Conservation (phyloP, 2,797 vertebrate species). For the Carcharodon carcharias region DNA sequence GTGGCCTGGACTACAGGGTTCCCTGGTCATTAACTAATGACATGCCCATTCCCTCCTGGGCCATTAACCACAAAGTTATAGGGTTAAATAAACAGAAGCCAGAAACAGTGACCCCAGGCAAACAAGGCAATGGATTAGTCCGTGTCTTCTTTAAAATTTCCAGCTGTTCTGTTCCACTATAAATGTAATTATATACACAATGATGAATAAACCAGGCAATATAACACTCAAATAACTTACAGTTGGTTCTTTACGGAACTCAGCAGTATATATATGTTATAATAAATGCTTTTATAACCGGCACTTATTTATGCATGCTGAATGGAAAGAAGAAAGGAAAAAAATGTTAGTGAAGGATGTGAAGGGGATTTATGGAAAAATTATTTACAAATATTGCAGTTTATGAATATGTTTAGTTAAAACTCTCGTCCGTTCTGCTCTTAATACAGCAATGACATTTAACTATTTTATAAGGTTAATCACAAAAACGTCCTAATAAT, state of each 20-base stretch:
- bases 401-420: neutral
- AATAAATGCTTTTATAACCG: neutral
- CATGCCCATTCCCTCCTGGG: slow-evolving; percentile 47
- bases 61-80: slow-evolving; percentile 41
- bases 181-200: slow-evolving; percentile 1
- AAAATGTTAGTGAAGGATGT: no score
- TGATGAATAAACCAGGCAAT: neutral
- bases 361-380: neutral
- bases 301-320: neutral
- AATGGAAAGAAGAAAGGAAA: neutral
- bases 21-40: slow-evolving; percentile 54
- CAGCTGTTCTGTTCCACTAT: slow-evolving; percentile 29
- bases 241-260: neutral
- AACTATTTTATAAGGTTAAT: neutral
- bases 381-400: neutral
- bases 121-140: slow-evolving; percentile 10
- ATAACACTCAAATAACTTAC: neutral
- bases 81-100: slow-evolving; percentile 15
- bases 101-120: neutral
- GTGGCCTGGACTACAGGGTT: slow-evolving; percentile 62
- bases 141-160: neutral
- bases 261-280: neutral
- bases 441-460: neutral
- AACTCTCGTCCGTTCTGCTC: neutral
- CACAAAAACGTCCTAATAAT: neutral